phyloP scores from a whole-genome alignment of 2,888 invertebrate species.

The Dinocampus coccinellae region DNA sequence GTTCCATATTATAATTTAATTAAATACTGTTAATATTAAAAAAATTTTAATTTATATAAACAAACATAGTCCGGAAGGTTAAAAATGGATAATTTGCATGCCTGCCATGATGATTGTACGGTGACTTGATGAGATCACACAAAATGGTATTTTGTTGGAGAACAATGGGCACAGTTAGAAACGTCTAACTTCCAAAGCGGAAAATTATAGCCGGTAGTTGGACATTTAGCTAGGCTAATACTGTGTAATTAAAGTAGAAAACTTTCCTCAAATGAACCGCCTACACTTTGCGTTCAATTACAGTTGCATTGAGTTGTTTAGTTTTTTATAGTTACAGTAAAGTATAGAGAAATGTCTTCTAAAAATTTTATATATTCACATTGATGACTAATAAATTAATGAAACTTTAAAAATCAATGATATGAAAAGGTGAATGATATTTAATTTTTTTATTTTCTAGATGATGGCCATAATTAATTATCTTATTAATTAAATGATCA shows the following conservation, averaged over 20 bases:
- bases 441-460: too few relatives aligned
- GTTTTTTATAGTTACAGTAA: background rate
- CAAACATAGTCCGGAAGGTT: constrained; percentile 1
- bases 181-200: constrained; percentile 16
- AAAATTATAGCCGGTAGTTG: constrained; percentile 18
- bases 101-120: background rate
- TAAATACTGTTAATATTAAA: background rate
- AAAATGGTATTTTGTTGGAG: background rate
- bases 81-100: constrained; percentile 7
- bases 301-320: constrained; percentile 3
- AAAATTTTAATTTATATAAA: background rate
- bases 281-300: constrained; percentile 5
- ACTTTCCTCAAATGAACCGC: constrained; percentile 10
- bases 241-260: constrained; percentile 17
- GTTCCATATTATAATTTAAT: background rate
- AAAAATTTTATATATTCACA: too few relatives aligned
- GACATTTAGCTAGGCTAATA: constrained; percentile 24
- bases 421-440: too few relatives aligned
- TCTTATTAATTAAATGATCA: background rate
- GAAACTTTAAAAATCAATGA: too few relatives aligned
- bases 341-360: too few relatives aligned
- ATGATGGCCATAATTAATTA: too few relatives aligned
- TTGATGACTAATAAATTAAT: too few relatives aligned
- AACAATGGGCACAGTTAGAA: constrained; percentile 2
- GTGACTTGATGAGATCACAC: constrained; percentile 2